These are phyloP conservation scores for Danio tinwini DNA, from an alignment of 2,797 vertebrate species.

Conservation along the genomic window DNA sequence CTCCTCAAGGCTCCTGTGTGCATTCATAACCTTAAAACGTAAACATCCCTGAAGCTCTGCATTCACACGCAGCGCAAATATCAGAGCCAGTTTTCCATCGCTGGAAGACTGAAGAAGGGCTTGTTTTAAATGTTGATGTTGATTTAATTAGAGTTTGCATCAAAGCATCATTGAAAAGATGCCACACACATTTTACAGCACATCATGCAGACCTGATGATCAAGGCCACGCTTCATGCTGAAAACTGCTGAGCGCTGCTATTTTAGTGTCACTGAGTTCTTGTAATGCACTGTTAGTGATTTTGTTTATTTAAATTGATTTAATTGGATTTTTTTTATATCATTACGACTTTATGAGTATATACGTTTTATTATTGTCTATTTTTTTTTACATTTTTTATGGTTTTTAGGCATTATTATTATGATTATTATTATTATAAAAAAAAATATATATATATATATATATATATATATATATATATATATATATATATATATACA, in stretches of 20 bases:
- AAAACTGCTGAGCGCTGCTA: neutral
- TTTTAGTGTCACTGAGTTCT: neutral
- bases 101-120: slow-evolving; percentile 38
- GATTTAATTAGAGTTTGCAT: slow-evolving; percentile 28
- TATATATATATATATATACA: too few relatives aligned
- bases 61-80: slow-evolving; percentile 55
- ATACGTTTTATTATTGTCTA: too few relatives aligned
- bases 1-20: slow-evolving; percentile 1
- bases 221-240: neutral
- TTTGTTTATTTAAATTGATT: too few relatives aligned
- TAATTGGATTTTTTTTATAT: too few relatives aligned
- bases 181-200: neutral
- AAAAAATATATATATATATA: too few relatives aligned
- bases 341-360: too few relatives aligned
- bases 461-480: too few relatives aligned
- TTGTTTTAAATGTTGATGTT: slow-evolving; percentile 37
- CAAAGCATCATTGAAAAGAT: slow-evolving; percentile 23
- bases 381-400: too few relatives aligned
- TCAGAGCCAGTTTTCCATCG: neutral
- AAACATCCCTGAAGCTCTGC: slow-evolving; percentile 76
- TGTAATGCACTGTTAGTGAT: too few relatives aligned
- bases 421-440: too few relatives aligned
- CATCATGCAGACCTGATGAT: neutral
- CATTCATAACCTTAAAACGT: slow-evolving; percentile 37
- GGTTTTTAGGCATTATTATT: too few relatives aligned